phyloP scores from a whole-genome alignment of 1,140 invertebrate genomes.

The Plodia interpunctella region DNA sequence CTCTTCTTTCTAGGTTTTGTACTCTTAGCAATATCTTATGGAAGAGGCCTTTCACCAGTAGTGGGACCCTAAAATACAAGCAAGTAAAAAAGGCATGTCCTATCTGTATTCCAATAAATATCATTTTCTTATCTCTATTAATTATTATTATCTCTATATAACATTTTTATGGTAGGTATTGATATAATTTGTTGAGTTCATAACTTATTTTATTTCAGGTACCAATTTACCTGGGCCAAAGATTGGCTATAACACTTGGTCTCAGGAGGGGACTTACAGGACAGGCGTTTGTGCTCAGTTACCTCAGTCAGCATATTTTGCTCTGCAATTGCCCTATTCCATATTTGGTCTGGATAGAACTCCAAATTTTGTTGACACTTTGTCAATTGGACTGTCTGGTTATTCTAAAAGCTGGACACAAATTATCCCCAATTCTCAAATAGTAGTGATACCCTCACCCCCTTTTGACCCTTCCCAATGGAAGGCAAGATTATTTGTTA shows the following conservation, averaged over 20 bases:
- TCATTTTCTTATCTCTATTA: too few species aligned
- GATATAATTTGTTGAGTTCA: not conserved
- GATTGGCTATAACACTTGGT: conserved; percentile 91
- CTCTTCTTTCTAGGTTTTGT: too few species aligned
- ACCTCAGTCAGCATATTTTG: conserved; percentile 94
- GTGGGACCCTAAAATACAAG: too few species aligned
- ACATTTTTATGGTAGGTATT: too few species aligned
- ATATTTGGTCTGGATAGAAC: conserved; percentile 97
- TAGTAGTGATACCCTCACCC: conserved; percentile 95
- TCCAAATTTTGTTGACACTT: conserved; percentile 96
- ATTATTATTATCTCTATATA: too few species aligned
- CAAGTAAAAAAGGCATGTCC: too few species aligned
- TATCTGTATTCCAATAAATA: too few species aligned
- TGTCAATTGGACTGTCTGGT: conserved; percentile 89
- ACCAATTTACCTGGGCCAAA: conserved; percentile 93
- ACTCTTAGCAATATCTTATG: too few species aligned
- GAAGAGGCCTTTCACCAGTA: too few species aligned
- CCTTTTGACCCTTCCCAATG: conserved; percentile 87
- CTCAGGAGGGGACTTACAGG: conserved; percentile 86
- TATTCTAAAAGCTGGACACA: conserved; percentile 88
- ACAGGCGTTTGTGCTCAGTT: conserved; percentile 90
- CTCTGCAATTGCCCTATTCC: conserved; percentile 94
- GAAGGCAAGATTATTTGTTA: conserved; percentile 96
- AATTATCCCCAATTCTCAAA: conserved; percentile 98
- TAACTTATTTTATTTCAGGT: conserved; percentile 74